Evolutionary conservation across 2,888 invertebrate genomes (phyloP).

Genomic region (Amiota mariae): DNA sequence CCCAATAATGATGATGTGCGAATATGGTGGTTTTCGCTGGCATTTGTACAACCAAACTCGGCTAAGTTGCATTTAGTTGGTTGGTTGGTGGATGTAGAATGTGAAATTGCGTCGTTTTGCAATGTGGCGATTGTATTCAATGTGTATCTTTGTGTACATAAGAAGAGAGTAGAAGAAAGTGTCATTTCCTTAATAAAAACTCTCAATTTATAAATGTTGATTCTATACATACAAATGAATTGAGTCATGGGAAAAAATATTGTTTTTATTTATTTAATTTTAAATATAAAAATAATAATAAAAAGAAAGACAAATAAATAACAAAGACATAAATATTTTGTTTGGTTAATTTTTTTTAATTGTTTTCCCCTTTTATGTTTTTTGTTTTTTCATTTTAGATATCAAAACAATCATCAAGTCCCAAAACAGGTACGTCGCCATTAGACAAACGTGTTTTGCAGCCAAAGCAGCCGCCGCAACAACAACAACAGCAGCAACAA

Average conservation of each 20-base stretch:
- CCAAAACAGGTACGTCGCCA: constrained; percentile 72
- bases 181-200: not conserved
- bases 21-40: not conserved
- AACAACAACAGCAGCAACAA: constrained; percentile 49
- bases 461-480: constrained; percentile 78
- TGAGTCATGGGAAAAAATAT: constrained; percentile 26
- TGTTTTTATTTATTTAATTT: no score
- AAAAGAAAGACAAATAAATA: constrained; percentile 4
- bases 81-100: no score
- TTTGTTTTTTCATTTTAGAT: constrained; percentile 66
- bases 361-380: constrained; percentile 30
- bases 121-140: not conserved
- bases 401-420: constrained; percentile 72
- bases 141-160: not conserved
- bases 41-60: no score
- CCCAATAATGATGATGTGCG: constrained; percentile 39
- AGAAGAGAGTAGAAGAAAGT: not conserved
- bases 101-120: not conserved
- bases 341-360: not conserved
- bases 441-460: constrained; percentile 81
- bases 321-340: not conserved
- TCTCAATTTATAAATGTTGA: not conserved
- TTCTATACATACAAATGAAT: constrained; percentile 18
- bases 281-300: no score
- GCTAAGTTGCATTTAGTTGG: no score